Percentiles rank a stretch among this genome's conserved stretches.
phyloP scores from a whole-genome alignment of 2,113 vertebrate genomes.

The Saiga tatarica region DNA sequence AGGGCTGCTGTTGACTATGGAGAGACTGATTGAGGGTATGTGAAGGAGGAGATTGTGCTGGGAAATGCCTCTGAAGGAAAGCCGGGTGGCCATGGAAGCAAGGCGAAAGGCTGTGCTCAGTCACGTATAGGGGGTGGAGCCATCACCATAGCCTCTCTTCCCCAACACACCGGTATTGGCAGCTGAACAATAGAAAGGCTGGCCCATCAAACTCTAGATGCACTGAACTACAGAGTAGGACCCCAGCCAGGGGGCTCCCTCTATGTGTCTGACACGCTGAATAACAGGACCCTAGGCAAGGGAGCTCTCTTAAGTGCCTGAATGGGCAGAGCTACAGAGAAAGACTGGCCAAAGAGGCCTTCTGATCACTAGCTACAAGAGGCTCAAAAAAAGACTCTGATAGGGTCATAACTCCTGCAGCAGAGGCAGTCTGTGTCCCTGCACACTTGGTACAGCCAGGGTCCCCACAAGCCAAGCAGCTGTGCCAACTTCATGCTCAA shows the following conservation, averaged over 20 bases:
- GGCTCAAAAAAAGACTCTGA: not conserved
- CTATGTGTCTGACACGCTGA: not conserved
- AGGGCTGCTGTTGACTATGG: not conserved
- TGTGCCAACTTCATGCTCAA: not conserved
- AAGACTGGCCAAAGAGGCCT: not conserved
- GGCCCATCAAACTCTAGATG: not conserved
- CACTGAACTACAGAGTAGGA: not conserved
- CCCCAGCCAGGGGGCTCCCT: not conserved
- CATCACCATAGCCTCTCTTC: not conserved
- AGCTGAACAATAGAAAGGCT: not conserved
- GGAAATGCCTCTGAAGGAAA: not conserved
- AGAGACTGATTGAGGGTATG: not conserved
- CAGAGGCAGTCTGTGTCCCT: not conserved
- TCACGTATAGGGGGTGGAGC: not conserved
- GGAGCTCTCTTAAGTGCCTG: not conserved
- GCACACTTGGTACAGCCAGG: not conserved
- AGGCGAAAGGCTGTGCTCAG: not conserved
- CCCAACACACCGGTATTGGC: not conserved
- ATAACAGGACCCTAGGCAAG: not conserved
- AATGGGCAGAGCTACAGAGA: not conserved
- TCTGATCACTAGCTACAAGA: not conserved
- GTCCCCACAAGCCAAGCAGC: not conserved
- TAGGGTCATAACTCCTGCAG: not conserved
- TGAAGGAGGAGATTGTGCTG: not conserved
- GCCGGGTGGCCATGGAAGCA: rapidly evolving